phyloP scores from a whole-genome alignment of 2,113 vertebrate species.

The Anoplopoma fimbria region DNA sequence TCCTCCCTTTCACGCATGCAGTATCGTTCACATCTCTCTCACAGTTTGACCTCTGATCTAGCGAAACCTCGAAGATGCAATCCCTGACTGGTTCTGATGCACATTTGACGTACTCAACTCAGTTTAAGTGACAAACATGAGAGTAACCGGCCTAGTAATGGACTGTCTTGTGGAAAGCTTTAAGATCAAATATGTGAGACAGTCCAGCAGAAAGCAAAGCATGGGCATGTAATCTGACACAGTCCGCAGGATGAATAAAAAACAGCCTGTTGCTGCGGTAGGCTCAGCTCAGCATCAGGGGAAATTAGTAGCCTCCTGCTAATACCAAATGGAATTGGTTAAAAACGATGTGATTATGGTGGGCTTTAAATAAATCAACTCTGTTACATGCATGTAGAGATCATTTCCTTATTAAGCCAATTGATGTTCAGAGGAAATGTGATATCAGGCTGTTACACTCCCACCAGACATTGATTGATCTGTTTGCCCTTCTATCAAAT shows the following conservation, averaged over 20 bases:
- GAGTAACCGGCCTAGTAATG: constrained; percentile 6
- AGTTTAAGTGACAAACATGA: constrained; percentile 9
- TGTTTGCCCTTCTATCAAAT: constrained; percentile 62
- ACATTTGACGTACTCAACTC: background rate
- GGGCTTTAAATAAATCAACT: constrained; percentile 55
- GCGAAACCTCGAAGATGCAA: no score
- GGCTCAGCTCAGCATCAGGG: constrained; percentile 48
- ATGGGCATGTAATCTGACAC: constrained; percentile 35
- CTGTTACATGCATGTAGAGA: constrained; percentile 47
- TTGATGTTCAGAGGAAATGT: constrained; percentile 76
- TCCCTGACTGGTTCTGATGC: background rate
- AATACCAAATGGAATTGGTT: constrained; percentile 57
- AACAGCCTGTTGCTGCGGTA: constrained; percentile 42
- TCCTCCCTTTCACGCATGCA: constrained; percentile 5
- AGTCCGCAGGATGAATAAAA: constrained; percentile 27
- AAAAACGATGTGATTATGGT: constrained; percentile 62
- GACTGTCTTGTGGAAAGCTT: constrained; percentile 13
- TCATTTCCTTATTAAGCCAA: constrained; percentile 59
- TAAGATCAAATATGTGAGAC: constrained; percentile 21
- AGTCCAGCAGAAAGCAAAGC: constrained; percentile 11
- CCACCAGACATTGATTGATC: constrained; percentile 65
- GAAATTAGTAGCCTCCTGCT: constrained; percentile 64
- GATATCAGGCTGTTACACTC: constrained; percentile 52
- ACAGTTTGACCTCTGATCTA: background rate
- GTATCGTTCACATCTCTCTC: background rate